Base-by-base conservation (phyloP, 35 echinoderm and acorn worm genomes). In the Acanthaster planci region DNA sequence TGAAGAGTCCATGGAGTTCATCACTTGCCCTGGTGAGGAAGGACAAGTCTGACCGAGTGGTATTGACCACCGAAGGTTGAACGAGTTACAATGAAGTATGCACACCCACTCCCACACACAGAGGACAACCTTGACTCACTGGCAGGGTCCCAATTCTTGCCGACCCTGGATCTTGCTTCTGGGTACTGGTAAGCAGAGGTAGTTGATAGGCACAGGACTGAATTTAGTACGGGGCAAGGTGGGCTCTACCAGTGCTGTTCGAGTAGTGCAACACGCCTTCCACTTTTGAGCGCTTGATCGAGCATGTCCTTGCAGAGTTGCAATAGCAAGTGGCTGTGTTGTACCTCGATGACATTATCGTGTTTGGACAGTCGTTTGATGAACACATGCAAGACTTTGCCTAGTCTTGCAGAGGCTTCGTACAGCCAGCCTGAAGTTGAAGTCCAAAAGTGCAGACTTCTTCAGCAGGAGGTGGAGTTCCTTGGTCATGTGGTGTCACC, bases 181-280 rank as follows among this genome's bases (percentile, higher is more conserved):
- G 94, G 94, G 4, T 92, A 92, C 78, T 97, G 90, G 90, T 90
- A 97, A 68, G 90, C 92, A 10, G 52, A 86, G 21, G 17, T 97
- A 37, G 87, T 78, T 17, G 32, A 83, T 26, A 86, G 18, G 18
- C 52, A 51, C 2, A 90, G 90, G 26, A 92, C 94, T 19, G 87
- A 90, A 0, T 97, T 97, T 37, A 50, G 77, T 6, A 87, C 83
- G 36, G 37, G 78, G 16, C 39, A 82, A 5, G 90, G 89, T 5
- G 94, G 90, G 32, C 86, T 89, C 32, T 95, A 37, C 22, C 59
- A 84, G 30, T 84, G 52, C 87, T 86, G 6, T 92, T 92, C 40
- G 94, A 90, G 7, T 37, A 89, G 19, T 84, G 59, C 37, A 84
- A 87, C 21, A 81, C 88, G 1, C 83, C 93, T 0, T 39, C 51